Conservation (phyloP, 2,113 vertebrate species). For the Carassius carassius region DNA sequence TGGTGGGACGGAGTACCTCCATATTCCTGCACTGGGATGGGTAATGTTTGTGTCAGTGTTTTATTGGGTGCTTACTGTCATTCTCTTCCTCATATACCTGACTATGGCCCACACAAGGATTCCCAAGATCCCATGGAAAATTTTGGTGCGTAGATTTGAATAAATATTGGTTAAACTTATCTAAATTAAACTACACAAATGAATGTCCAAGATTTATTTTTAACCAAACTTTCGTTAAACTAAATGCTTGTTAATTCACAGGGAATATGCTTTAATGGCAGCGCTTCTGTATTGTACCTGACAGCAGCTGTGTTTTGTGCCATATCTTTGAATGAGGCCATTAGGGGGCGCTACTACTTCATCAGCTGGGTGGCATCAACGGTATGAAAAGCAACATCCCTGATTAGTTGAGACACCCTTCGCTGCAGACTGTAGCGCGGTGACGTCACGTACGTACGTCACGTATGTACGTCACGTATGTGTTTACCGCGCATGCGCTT, state of each 20-base stretch:
- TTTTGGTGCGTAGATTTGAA: slow-evolving; percentile 77
- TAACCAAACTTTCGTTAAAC: neutral
- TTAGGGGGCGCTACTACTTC: slow-evolving; percentile 82
- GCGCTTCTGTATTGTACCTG: slow-evolving; percentile 84
- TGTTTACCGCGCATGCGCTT: too few species aligned
- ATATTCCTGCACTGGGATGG: slow-evolving; percentile 84
- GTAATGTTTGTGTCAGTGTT: slow-evolving; percentile 90
- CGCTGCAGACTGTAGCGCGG: too few species aligned
- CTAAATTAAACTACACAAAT: neutral
- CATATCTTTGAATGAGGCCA: slow-evolving; percentile 75
- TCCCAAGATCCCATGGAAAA: slow-evolving; percentile 85
- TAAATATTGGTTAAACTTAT: neutral
- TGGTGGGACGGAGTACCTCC: slow-evolving; percentile 88
- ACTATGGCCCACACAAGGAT: slow-evolving; percentile 85
- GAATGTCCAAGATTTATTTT: neutral
- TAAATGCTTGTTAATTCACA: slow-evolving; percentile 57
- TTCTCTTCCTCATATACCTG: slow-evolving; percentile 87
- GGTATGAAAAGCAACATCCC: slow-evolving; percentile 71
- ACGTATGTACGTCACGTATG: too few species aligned
- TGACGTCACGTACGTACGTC: too few species aligned
- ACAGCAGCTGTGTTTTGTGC: slow-evolving; percentile 82
- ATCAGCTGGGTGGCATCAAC: slow-evolving; percentile 91
- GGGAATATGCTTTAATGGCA: slow-evolving; percentile 86
- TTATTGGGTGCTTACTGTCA: slow-evolving; percentile 87
- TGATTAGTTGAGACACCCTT: too few species aligned